phyloP scores from a whole-genome alignment of 2,113 vertebrate species.

The Laticauda colubrina region DNA sequence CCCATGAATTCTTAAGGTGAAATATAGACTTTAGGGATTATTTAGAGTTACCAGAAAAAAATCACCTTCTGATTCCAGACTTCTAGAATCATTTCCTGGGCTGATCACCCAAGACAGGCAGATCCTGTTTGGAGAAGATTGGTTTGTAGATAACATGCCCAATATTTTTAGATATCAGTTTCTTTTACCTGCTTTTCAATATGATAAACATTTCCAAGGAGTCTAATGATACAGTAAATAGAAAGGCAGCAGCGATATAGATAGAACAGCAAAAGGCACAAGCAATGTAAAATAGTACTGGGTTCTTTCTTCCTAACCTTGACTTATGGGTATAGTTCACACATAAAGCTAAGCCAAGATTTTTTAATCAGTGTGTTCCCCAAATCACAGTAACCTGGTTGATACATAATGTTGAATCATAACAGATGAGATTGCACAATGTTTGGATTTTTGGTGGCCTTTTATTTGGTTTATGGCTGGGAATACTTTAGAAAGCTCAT shows the following conservation, averaged over 20 bases:
- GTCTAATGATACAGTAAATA: background rate
- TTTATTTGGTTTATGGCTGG: background rate
- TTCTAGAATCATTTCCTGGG: background rate
- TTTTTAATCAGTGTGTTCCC: background rate
- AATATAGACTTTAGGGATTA: background rate
- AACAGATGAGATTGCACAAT: background rate
- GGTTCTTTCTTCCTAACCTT: background rate
- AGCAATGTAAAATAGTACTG: background rate
- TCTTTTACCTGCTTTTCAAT: background rate
- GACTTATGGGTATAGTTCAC: background rate
- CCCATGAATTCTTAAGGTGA: background rate
- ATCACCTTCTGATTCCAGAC: background rate
- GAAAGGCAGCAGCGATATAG: background rate
- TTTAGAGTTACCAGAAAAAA: background rate
- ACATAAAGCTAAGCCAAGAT: background rate
- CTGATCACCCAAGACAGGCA: background rate
- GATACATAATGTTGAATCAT: background rate
- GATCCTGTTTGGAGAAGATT: background rate
- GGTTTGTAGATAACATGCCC: background rate
- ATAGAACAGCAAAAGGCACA: background rate
- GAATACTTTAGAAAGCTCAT: background rate
- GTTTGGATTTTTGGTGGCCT: background rate
- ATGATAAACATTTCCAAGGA: background rate
- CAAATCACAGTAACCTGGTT: background rate
- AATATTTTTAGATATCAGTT: background rate